Conservation (phyloP, 2,113 vertebrate species). For the Andinoacara biseriatus region DNA sequence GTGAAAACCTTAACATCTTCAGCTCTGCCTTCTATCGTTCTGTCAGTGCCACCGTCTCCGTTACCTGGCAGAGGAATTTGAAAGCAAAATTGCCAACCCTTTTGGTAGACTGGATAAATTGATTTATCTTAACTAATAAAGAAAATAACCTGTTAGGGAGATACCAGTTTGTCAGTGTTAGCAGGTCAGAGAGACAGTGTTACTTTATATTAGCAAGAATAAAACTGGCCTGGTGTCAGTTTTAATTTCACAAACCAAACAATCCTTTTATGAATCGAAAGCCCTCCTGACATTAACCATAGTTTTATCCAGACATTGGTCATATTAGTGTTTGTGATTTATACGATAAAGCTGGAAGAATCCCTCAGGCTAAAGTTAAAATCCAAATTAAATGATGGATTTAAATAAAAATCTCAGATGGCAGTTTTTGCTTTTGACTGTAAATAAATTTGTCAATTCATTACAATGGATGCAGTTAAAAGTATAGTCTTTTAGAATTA, state of each 20-base stretch:
- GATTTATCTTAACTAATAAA: too few relatives aligned
- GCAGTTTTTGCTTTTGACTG: too few relatives aligned
- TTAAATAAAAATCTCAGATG: neutral
- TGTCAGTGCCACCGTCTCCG: neutral
- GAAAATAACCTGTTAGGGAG: too few relatives aligned
- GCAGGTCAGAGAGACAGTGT: neutral
- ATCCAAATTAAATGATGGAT: neutral
- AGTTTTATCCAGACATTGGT: neutral
- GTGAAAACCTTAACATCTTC: neutral
- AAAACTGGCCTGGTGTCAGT: neutral
- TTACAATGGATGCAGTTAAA: too few relatives aligned
- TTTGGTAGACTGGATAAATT: too few relatives aligned
- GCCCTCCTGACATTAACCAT: neutral
- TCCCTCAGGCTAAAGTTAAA: neutral
- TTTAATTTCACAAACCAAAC: neutral
- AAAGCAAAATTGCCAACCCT: too few relatives aligned
- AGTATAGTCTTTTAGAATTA: too few relatives aligned
- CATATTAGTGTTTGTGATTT: neutral
- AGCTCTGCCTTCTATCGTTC: neutral
- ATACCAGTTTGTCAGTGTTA: too few relatives aligned
- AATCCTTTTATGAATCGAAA: neutral
- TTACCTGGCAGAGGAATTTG: too few relatives aligned
- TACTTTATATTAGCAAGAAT: neutral
- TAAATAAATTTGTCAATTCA: too few relatives aligned
- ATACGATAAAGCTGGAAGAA: neutral